These are phyloP conservation scores for Gandaritis pyraliata DNA, from an alignment of 2,888 invertebrate species.

Conservation along the genomic window DNA sequence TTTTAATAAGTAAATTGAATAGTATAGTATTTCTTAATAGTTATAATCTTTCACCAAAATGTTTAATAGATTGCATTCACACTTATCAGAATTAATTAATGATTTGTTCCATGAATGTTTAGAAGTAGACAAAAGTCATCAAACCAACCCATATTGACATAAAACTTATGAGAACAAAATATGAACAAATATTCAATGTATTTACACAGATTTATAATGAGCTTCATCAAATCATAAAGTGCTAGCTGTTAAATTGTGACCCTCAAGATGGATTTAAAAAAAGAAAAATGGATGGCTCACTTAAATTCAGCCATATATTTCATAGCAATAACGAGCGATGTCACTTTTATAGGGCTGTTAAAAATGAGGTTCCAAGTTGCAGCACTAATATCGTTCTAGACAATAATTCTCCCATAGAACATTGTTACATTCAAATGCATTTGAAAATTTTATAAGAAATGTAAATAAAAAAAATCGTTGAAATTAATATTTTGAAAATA, in stretches of 20 bases:
- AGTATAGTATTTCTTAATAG: no score
- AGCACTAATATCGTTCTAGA: constrained; percentile 29
- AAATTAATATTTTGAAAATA: constrained; percentile 40
- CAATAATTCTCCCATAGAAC: constrained; percentile 41
- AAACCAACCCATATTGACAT: not conserved
- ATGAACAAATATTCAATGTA: constrained; percentile 14
- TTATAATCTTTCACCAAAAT: not conserved
- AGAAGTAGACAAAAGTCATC: not conserved
- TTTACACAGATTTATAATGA: constrained; percentile 14
- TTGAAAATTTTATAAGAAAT: constrained; percentile 54
- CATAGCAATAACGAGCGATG: not conserved
- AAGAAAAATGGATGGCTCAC: no score
- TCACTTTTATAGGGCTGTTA: not conserved
- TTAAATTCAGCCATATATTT: no score
- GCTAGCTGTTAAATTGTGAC: not conserved
- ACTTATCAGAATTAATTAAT: not conserved
- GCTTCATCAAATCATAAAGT: constrained; percentile 8
- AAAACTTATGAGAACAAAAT: constrained; percentile 2
- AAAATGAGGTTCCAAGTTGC: constrained; percentile 1
- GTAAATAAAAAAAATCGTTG: constrained; percentile 26
- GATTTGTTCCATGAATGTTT: not conserved
- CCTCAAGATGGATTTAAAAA: not conserved
- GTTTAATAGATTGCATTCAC: not conserved
- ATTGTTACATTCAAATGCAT: constrained; percentile 46
- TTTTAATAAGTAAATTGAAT: no score